A percentile compares a stretch with the other conserved stretches of the same genome.
Evolutionary conservation across 2,797 vertebrate genomes (phyloP).

Genomic region (Falco rusticolus): DNA sequence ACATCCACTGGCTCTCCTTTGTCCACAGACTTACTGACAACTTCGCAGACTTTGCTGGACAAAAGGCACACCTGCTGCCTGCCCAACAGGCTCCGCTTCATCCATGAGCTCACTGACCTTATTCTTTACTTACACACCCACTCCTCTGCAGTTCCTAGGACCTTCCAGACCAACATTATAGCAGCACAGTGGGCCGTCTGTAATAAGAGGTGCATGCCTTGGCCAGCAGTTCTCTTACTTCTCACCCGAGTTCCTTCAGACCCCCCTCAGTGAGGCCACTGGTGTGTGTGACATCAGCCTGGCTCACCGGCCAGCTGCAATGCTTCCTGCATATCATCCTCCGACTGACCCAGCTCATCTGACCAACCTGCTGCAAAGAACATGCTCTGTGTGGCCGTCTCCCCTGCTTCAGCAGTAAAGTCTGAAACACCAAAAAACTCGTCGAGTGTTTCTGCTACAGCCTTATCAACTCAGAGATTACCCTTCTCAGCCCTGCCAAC

Average conservation of each 20-base stretch:
- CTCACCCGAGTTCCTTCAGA: background rate
- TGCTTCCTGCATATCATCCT: background rate
- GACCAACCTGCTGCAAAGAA: background rate
- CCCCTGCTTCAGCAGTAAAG: background rate
- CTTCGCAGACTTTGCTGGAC: background rate
- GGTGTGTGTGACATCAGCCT: background rate
- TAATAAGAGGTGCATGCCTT: background rate
- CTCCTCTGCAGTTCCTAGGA: background rate
- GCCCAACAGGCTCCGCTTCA: background rate
- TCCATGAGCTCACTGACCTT: background rate
- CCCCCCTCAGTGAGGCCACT: rapidly evolving
- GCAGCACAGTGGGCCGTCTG: background rate
- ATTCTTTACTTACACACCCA: background rate
- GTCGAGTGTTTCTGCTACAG: background rate
- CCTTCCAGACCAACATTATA: background rate
- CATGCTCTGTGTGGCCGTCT: rapidly evolving
- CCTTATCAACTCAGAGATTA: background rate
- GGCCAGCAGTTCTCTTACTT: background rate
- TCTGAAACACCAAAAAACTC: background rate
- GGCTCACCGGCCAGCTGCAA: background rate
- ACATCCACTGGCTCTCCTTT: background rate
- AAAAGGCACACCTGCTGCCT: background rate
- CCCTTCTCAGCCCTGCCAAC: background rate
- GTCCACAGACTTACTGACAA: background rate
- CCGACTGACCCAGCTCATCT: background rate